A percentile compares a stretch with the other conserved stretches of the same genome.
Evolutionary conservation across 2,113 vertebrate genomes (phyloP).

Genomic region (Xenopus tropicalis): DNA sequence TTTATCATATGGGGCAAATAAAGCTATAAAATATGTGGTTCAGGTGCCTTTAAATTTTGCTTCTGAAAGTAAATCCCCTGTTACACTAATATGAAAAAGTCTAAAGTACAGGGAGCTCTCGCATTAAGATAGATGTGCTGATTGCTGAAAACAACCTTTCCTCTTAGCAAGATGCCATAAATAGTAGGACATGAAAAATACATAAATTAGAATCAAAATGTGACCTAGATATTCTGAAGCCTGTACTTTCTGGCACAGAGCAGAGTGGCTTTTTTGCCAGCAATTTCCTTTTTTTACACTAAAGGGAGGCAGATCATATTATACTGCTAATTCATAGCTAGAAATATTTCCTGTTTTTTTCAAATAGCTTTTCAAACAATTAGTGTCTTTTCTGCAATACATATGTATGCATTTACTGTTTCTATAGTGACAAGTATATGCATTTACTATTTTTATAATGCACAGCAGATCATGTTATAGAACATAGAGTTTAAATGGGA

Average conservation of each 20-base stretch:
- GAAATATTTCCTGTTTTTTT: not conserved
- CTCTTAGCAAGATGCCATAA: slow-evolving; percentile 19
- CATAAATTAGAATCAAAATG: slow-evolving; percentile 44
- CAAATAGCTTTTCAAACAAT: not conserved
- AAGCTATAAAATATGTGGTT: not conserved
- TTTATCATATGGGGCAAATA: not conserved
- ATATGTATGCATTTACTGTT: too few relatives aligned
- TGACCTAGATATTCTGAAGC: slow-evolving; percentile 38
- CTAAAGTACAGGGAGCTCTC: not conserved
- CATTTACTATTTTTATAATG: too few relatives aligned
- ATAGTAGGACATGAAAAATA: slow-evolving; percentile 39
- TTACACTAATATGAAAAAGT: not conserved
- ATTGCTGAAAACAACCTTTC: slow-evolving; percentile 15
- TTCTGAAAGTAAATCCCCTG: not conserved
- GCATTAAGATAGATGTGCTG: slow-evolving; percentile 15
- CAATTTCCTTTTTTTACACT: slow-evolving; percentile 24
- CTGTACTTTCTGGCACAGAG: slow-evolving; percentile 14
- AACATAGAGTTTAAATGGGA: too few relatives aligned
- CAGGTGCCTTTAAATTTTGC: not conserved
- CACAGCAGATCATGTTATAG: too few relatives aligned
- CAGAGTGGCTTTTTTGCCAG: slow-evolving; percentile 13
- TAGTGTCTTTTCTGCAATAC: not conserved
- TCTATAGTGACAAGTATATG: too few relatives aligned
- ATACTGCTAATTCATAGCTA: not conserved
- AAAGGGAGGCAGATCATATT: not conserved